These are phyloP conservation scores for Dromas ardeola DNA, from an alignment of 2,113 vertebrate species.

Conservation along the genomic window DNA sequence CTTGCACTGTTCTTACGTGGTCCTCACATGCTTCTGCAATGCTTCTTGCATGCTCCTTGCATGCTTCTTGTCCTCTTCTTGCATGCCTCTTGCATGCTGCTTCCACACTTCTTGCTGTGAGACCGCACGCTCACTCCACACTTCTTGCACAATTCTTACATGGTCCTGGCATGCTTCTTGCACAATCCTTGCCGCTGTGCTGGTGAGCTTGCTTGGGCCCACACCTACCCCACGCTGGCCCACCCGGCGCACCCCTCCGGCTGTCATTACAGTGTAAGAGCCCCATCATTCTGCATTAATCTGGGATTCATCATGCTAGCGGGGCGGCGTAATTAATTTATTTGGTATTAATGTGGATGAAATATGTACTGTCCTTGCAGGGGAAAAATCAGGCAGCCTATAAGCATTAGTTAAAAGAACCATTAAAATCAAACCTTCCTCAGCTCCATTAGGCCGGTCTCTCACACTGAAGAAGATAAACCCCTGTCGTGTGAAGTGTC, in stretches of 20 bases:
- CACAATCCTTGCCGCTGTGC: accelerated
- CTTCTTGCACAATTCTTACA: neutral
- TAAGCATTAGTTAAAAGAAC: slow-evolving; percentile 81
- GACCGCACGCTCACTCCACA: neutral
- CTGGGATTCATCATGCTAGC: slow-evolving; percentile 74
- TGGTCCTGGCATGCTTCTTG: neutral
- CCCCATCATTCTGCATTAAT: slow-evolving; percentile 76
- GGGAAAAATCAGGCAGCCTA: slow-evolving; percentile 74
- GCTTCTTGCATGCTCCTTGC: neutral
- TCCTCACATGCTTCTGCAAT: neutral
- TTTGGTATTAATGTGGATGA: slow-evolving; percentile 80
- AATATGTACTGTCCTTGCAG: slow-evolving; percentile 81
- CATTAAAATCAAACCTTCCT: slow-evolving; percentile 80
- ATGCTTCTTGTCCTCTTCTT: accelerated
- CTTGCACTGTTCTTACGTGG: accelerated
- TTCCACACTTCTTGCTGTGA: neutral
- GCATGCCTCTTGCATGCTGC: neutral
- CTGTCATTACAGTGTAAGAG: slow-evolving; percentile 52
- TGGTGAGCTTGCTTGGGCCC: neutral
- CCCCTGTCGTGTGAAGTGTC: slow-evolving; percentile 75
- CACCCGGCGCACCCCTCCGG: neutral
- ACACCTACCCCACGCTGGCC: neutral
- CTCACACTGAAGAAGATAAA: slow-evolving; percentile 77
- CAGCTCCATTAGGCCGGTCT: slow-evolving; percentile 75
- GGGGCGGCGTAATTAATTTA: slow-evolving; percentile 77